Conservation (phyloP, 2,888 invertebrate genomes). For the Xylota segnis region DNA sequence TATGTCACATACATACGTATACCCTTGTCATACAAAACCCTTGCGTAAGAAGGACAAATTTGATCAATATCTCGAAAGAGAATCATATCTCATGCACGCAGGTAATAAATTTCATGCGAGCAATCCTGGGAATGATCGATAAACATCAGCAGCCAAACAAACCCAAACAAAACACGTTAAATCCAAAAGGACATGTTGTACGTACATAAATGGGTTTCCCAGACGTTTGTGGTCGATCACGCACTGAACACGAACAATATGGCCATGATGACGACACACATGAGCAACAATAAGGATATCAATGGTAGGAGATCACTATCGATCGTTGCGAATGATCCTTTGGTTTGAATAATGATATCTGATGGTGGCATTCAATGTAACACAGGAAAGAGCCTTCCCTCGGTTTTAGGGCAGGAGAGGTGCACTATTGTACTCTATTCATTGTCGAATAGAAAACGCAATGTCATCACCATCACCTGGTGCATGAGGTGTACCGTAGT, state of each 20-base stretch:
- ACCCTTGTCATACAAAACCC: neutral
- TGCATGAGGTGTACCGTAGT: conserved; percentile 28
- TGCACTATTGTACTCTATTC: conserved; percentile 52
- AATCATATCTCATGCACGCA: conserved; percentile 34
- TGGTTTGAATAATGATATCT: conserved; percentile 61
- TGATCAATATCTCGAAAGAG: conserved; percentile 59
- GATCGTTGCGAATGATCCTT: conserved; percentile 39
- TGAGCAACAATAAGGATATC: conserved; percentile 65
- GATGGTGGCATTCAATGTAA: conserved; percentile 50
- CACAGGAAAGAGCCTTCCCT: conserved; percentile 26
- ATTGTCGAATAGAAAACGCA: conserved; percentile 20
- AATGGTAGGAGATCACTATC: conserved; percentile 63
- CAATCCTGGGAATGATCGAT: conserved; percentile 56
- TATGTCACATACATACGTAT: neutral
- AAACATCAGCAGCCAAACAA: conserved; percentile 38
- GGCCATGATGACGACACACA: conserved; percentile 40
- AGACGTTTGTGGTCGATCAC: conserved; percentile 35
- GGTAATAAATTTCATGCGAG: conserved; percentile 56
- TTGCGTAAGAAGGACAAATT: conserved; percentile 54
- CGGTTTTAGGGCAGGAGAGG: conserved; percentile 22
- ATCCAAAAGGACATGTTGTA: conserved; percentile 17
- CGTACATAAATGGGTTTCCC: conserved; percentile 7
- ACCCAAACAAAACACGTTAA: conserved; percentile 1
- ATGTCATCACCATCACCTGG: conserved; percentile 73
- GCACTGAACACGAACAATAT: conserved; percentile 56